Conservation (phyloP, 2,113 vertebrate genomes). For the Rutilus rutilus region DNA sequence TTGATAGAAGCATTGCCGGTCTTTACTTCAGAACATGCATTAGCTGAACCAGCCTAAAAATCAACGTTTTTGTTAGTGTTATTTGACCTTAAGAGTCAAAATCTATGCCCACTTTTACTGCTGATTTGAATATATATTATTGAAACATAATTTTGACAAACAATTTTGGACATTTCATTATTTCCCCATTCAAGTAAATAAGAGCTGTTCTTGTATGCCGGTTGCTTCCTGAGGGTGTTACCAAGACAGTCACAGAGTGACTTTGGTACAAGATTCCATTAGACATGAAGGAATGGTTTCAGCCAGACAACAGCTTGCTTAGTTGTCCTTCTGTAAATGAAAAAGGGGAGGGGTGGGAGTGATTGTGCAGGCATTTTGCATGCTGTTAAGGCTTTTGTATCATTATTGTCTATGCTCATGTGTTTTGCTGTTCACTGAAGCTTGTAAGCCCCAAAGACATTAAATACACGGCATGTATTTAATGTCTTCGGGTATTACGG, state of each 20-base stretch:
- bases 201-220: not conserved
- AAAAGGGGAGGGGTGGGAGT: slow-evolving; percentile 37
- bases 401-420: slow-evolving; percentile 22
- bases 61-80: no score
- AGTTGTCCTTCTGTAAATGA: slow-evolving; percentile 4
- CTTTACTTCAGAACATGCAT: not conserved
- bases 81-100: no score
- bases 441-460: slow-evolving; percentile 39
- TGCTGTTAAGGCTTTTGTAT: slow-evolving; percentile 33
- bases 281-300: not conserved
- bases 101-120: not conserved
- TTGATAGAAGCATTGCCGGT: not conserved
- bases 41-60: not conserved
- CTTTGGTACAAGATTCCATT: not conserved
- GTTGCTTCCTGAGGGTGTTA: not conserved
- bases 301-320: slow-evolving; percentile 5
- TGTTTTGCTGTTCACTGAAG: slow-evolving; percentile 33
- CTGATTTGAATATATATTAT: not conserved
- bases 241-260: not conserved
- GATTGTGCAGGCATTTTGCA: not conserved
- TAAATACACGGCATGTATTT: slow-evolving; percentile 44
- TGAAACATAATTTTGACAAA: not conserved
- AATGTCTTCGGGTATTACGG: slow-evolving; percentile 38
- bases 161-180: not conserved
- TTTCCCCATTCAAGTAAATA: not conserved